A percentile compares a stretch with the other conserved stretches of the same genome.
phyloP scores from a whole-genome alignment of 1,140 invertebrate species.

The Maconellicoccus hirsutus region DNA sequence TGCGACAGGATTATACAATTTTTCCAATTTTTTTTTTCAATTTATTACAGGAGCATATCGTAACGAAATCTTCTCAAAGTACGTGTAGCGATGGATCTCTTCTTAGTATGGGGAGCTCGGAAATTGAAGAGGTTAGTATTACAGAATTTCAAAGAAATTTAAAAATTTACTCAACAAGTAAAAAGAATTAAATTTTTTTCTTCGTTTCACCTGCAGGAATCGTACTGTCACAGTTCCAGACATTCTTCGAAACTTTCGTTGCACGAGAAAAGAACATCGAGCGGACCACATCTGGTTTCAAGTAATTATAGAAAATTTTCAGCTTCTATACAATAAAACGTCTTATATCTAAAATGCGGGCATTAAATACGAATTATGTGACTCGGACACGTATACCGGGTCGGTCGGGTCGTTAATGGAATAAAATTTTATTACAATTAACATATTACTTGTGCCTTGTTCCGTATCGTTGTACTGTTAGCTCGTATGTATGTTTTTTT shows the following conservation, averaged over 20 bases:
- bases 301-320: background rate
- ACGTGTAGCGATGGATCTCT: constrained; percentile 58
- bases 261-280: constrained; percentile 35
- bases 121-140: constrained; percentile 41
- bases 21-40: no score
- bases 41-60: constrained; percentile 28
- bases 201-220: constrained; percentile 37
- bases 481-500: background rate
- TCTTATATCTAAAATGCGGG: no score
- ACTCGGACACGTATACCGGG: no score
- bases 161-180: background rate
- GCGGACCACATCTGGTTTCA: background rate
- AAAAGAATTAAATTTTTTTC: background rate
- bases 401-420: no score
- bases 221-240: constrained; percentile 36
- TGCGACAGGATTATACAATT: no score
- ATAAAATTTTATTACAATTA: no score
- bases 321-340: no score
- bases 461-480: background rate
- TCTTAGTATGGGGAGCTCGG: constrained; percentile 56
- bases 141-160: background rate
- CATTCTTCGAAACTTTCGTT: constrained; percentile 41
- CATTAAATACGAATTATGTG: no score
- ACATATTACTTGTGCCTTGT: background rate
- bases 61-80: constrained; percentile 41